Percentiles rank a stretch among this genome's conserved stretches.
phyloP scores from a whole-genome alignment of 2,113 vertebrate species.

The Megalops atlanticus region DNA sequence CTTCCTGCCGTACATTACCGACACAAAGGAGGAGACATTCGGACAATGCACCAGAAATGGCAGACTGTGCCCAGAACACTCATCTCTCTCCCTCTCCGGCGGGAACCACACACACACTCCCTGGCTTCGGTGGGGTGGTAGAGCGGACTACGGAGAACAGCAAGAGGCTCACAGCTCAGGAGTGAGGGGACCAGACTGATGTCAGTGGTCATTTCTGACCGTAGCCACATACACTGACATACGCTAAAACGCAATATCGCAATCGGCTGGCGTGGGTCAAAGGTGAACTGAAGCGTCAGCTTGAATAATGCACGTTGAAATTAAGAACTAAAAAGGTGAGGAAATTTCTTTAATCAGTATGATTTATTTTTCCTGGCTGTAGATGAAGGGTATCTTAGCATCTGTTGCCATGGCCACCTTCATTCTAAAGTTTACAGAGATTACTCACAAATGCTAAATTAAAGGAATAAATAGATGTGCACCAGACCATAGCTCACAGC shows the following conservation, averaged over 20 bases:
- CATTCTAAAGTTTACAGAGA: not conserved
- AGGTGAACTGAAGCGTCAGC: not conserved
- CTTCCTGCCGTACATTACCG: constrained; percentile 50
- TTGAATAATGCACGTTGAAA: not conserved
- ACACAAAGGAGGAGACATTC: not conserved
- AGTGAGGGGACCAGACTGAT: not conserved
- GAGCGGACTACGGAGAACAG: not conserved
- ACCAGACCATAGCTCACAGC: not conserved
- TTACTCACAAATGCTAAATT: not conserved
- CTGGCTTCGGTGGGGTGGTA: not conserved
- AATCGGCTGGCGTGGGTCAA: not conserved
- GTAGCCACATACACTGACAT: not conserved
- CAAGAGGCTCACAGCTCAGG: not conserved
- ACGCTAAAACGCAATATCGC: not conserved
- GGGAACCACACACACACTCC: not conserved
- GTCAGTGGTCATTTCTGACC: not conserved
- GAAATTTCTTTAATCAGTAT: not conserved
- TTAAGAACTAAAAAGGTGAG: not conserved
- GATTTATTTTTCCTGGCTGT: not conserved
- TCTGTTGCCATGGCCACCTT: not conserved
- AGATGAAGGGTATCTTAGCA: not conserved
- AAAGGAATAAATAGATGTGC: too few relatives aligned
- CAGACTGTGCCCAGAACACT: constrained; percentile 12
- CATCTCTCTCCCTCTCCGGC: not conserved
- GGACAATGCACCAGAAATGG: constrained; percentile 13